phyloP scores from a whole-genome alignment of 2,888 invertebrate genomes.

The Drosophila algonquin region DNA sequence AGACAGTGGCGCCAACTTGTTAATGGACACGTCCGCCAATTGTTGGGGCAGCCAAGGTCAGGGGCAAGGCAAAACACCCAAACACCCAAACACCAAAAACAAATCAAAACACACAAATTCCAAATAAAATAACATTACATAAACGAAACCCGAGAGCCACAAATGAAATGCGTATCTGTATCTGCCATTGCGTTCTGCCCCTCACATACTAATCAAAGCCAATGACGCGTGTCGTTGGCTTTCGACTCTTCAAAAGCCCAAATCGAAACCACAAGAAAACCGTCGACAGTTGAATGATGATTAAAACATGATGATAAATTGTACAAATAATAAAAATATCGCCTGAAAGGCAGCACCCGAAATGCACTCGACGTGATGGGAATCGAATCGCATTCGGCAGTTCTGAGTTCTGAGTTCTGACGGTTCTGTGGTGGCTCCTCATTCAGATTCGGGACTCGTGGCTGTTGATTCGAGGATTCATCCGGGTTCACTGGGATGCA shows the following conservation, averaged over 20 bases:
- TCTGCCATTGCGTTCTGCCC: slow-evolving; percentile 5
- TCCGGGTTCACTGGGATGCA: slow-evolving; percentile 6
- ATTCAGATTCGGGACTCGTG: slow-evolving; percentile 1
- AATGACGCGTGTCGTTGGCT: slow-evolving; percentile 67
- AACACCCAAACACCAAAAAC: slow-evolving; percentile 8
- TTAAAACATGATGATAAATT: slow-evolving; percentile 23
- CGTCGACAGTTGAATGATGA: slow-evolving; percentile 24
- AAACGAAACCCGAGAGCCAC: not conserved
- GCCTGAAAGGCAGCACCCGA: slow-evolving; percentile 15
- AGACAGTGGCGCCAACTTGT: slow-evolving; percentile 36
- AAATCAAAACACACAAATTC: slow-evolving; percentile 18
- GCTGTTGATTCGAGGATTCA: slow-evolving; percentile 7
- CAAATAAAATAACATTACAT: slow-evolving; percentile 29
- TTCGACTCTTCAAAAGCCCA: slow-evolving; percentile 37
- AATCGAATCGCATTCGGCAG: slow-evolving; percentile 27
- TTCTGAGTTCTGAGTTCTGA: not conserved
- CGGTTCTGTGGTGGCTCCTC: not conserved
- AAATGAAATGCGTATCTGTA: slow-evolving; percentile 34
- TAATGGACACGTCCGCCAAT: slow-evolving; percentile 32
- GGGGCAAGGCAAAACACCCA: slow-evolving; percentile 31
- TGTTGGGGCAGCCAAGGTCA: slow-evolving; percentile 28
- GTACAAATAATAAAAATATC: slow-evolving; percentile 12
- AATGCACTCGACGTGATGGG: slow-evolving; percentile 46
- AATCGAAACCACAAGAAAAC: slow-evolving; percentile 24
- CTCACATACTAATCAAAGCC: slow-evolving; percentile 63